Conservation (phyloP, 2,888 invertebrate genomes). For the Chrysina gloriosa region DNA sequence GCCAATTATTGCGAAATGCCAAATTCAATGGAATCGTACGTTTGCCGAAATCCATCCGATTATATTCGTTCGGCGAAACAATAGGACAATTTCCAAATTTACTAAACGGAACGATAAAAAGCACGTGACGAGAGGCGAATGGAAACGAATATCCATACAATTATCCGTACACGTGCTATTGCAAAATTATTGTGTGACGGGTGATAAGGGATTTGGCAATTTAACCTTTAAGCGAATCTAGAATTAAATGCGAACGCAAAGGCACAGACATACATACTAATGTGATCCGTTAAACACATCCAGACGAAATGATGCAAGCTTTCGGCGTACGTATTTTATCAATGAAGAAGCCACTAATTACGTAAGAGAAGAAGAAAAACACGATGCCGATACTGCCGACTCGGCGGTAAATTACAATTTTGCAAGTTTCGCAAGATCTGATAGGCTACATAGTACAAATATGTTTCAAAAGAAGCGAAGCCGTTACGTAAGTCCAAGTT, state of each 20-base stretch:
- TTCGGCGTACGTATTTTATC: conserved; percentile 9
- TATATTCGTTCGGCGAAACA: neutral
- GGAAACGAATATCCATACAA: neutral
- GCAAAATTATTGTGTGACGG: conserved; percentile 43
- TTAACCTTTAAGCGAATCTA: conserved; percentile 40
- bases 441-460: too few species aligned
- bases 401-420: conserved; percentile 2
- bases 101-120: neutral
- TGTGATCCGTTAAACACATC: conserved; percentile 14
- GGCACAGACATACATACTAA: conserved; percentile 11
- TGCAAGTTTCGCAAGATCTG: conserved; percentile 11
- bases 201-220: conserved; percentile 43
- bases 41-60: neutral
- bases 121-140: conserved; percentile 9
- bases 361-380: neutral
- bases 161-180: conserved; percentile 41
- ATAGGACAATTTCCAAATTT: conserved; percentile 9
- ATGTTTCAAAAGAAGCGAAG: too few species aligned
- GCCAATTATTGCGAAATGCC: neutral
- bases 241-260: conserved; percentile 6
- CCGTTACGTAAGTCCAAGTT: too few species aligned
- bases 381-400: neutral
- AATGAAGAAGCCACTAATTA: conserved; percentile 11
- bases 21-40: neutral
- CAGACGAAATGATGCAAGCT: conserved; percentile 17